These are phyloP conservation scores for Branchinecta sandiegonensis DNA, from an alignment of 2,888 invertebrate genomes.

Conservation along the genomic window DNA sequence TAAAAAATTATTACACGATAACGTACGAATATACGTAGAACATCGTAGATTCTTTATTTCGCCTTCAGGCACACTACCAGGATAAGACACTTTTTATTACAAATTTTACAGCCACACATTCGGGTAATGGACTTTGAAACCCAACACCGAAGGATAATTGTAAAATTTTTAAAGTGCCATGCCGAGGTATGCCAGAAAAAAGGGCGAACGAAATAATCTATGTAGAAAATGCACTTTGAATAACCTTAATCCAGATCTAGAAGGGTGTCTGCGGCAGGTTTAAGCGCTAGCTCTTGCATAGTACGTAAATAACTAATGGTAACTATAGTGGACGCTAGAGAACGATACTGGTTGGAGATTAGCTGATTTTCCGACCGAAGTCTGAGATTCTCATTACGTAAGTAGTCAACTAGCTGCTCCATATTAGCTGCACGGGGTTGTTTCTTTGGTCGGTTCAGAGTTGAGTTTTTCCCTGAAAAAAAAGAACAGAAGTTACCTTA, in stretches of 20 bases:
- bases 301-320: background rate
- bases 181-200: too few relatives aligned
- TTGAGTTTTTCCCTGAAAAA: background rate
- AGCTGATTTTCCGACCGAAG: background rate
- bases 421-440: background rate
- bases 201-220: too few relatives aligned
- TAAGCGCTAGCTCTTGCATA: background rate
- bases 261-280: background rate
- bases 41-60: too few relatives aligned
- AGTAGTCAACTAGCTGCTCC: background rate
- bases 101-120: too few relatives aligned
- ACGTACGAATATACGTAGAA: too few relatives aligned
- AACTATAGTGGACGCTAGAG: slow-evolving; percentile 7
- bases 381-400: background rate
- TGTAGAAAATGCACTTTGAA: too few relatives aligned
- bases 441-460: background rate
- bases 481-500: background rate
- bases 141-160: too few relatives aligned
- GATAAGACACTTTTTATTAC: too few relatives aligned
- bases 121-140: too few relatives aligned
- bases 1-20: too few relatives aligned
- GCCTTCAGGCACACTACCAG: too few relatives aligned
- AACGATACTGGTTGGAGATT: background rate
- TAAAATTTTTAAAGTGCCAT: too few relatives aligned
- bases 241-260: background rate